Evolutionary conservation across 2,113 vertebrate genomes (phyloP).

Genomic region (Telmatochromis sp.): DNA sequence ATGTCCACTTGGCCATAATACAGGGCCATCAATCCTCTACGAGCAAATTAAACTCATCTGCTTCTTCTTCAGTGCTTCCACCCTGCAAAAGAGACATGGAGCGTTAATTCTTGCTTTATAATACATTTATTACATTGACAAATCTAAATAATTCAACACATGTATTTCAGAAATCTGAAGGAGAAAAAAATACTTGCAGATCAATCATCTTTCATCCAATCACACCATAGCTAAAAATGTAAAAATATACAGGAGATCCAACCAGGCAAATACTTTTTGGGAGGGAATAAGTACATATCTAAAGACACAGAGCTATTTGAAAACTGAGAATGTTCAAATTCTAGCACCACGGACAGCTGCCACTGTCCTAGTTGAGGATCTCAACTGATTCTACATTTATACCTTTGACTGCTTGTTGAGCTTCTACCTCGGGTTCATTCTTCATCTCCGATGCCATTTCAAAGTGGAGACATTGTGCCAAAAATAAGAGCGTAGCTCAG

Average conservation of each 20-base stretch:
- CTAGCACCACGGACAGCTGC: constrained; percentile 66
- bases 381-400: not conserved
- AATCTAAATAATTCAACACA: not conserved
- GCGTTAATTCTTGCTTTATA: not conserved
- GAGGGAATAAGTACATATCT: not conserved
- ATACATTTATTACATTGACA: not conserved
- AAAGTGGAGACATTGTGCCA: not conserved
- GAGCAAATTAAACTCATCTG: not conserved
- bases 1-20: constrained; percentile 41
- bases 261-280: not conserved
- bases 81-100: constrained; percentile 27
- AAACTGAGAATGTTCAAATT: not conserved
- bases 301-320: not conserved
- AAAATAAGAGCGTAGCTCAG: rapidly evolving
- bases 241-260: not conserved
- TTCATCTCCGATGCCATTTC: not conserved
- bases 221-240: not conserved
- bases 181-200: not conserved
- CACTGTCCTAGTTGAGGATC: not conserved
- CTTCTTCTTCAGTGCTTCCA: not conserved
- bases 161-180: not conserved
- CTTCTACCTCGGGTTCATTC: not conserved
- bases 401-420: not conserved
- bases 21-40: constrained; percentile 34
- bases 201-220: not conserved